Evolutionary conservation across 2,113 vertebrate genomes (phyloP), one percentile per base, ranked within the genome.

Genomic region (Archilochus colubris): DNA sequence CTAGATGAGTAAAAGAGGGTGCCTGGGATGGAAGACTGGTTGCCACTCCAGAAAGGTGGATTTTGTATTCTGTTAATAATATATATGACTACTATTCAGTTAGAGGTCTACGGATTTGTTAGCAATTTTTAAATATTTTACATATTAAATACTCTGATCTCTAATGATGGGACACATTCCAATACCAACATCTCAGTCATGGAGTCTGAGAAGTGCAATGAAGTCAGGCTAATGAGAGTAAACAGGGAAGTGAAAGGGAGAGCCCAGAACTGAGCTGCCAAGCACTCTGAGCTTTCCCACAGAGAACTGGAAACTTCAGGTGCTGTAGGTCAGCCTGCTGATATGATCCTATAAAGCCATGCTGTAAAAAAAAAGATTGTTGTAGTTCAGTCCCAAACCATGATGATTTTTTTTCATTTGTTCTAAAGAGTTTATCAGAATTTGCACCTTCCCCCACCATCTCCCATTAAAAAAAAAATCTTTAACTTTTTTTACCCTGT

Each of bases 251-350:
- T 3, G 2, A 59, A 87, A 91, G 43, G 58, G 90, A 82, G 55
- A 88, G n/a, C 28, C 33, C 61, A 81, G 43, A 81, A 67, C 15
- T 11, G 44, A 88, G 14, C 48, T 77, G 64, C 33, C 55, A 74
- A 38, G 57, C 48, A 67, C 73, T 86, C 21, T 54, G 58, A 90
- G 81, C 82, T 53, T 59, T 74, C 28, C 68, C 28, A 27, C 48
- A 31, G 43, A 90, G 43, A 91, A 90, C 48, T 70, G 73, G 33
- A 24, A 85, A 88, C 73, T 90, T 91, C 54, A 93, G 70, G 85
- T 36, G 27, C 70, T 67, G 31, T 23, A 76, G 51, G 61, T 83
- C 76, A 86, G 27, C n/a, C 72, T 88, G 57, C 48, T 88, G 63
- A 82, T n/a, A 90, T 4, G 12, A 76, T 66, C n/a, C 18, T 76